These are phyloP conservation scores for Syngnathus typhle DNA, from an alignment of 2,113 vertebrate species.

Conservation along the genomic window DNA sequence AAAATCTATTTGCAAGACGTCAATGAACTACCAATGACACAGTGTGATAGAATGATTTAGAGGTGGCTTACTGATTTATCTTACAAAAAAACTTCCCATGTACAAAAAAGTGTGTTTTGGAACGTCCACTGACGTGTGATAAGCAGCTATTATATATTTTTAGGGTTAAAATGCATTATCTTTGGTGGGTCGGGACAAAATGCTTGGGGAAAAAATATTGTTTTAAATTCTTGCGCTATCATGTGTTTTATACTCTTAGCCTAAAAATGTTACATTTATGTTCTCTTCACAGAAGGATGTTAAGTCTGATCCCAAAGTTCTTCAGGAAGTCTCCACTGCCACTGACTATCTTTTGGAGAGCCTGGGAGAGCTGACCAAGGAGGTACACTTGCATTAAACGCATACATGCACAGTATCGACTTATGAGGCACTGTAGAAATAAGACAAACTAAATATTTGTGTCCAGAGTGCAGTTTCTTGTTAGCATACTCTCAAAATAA, in stretches of 20 bases:
- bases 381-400: constrained; percentile 63
- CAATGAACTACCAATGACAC: neutral
- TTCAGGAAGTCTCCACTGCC: constrained; percentile 76
- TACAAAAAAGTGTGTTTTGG: neutral
- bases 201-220: neutral
- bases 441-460: constrained; percentile 25
- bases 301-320: constrained; percentile 70
- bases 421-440: neutral
- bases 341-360: constrained; percentile 75
- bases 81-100: neutral
- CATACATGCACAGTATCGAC: neutral
- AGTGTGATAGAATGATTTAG: neutral
- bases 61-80: neutral
- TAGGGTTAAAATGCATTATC: neutral
- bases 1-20: neutral
- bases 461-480: constrained; percentile 36
- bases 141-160: neutral
- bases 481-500: constrained; percentile 31
- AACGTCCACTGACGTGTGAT: too few relatives aligned
- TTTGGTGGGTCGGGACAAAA: neutral
- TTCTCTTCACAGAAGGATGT: constrained; percentile 70
- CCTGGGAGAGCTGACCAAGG: constrained; percentile 72
- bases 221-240: neutral
- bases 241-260: neutral
- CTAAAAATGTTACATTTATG: neutral